phyloP scores from a whole-genome alignment of 2,113 vertebrate genomes.

The Halcyon senegalensis region DNA sequence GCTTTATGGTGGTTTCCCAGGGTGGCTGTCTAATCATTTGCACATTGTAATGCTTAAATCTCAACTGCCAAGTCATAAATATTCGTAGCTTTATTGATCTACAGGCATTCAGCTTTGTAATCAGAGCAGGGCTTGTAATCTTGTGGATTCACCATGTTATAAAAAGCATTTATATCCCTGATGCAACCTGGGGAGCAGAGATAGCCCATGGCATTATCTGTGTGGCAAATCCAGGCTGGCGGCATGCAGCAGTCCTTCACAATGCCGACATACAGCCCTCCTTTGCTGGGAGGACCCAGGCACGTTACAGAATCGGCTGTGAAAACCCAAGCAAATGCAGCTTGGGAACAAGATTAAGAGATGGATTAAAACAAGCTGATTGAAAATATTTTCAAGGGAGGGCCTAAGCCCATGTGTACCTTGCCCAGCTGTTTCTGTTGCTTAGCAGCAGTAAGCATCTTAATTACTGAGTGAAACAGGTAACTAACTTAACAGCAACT shows the following conservation, averaged over 20 bases:
- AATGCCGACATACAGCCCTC: background rate
- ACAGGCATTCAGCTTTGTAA: constrained; percentile 40
- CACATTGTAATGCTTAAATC: constrained; percentile 42
- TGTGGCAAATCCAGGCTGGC: background rate
- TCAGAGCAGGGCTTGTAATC: constrained; percentile 50
- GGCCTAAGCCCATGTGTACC: background rate
- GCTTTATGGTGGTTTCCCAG: constrained; percentile 21
- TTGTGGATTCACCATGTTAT: constrained; percentile 6
- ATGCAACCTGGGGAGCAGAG: constrained; percentile 35
- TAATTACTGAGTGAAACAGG: constrained; percentile 18
- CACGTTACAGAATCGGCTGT: background rate
- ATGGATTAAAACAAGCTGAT: background rate
- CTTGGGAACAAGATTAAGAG: background rate
- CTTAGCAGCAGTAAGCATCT: background rate
- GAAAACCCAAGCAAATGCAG: background rate
- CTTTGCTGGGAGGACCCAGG: background rate
- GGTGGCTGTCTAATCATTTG: constrained; percentile 34
- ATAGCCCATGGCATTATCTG: constrained; percentile 43
- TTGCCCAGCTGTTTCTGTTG: background rate
- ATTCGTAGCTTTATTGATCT: constrained; percentile 47
- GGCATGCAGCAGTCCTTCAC: background rate
- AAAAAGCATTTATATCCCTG: constrained; percentile 20
- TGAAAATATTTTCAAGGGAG: constrained; percentile 2
- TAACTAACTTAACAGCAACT: constrained; percentile 1
- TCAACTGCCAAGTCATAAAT: constrained; percentile 54